Percentiles rank a stretch among this genome's conserved stretches.
phyloP scores from a whole-genome alignment of 1,140 invertebrate genomes.

The Drosophila melanogaster region Release_6_plus_ISO1_MT NT_033779.5:17955501-17956000 shows the following conservation, averaged over 20 bases:
- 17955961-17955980: conserved; percentile 34
- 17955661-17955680: background rate
- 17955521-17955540: conserved; percentile 23
- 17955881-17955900: background rate
- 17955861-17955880: background rate
- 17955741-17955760: too few relatives aligned
- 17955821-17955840: too few relatives aligned
- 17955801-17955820: too few relatives aligned
- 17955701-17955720: background rate
- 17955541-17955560: conserved; percentile 35
- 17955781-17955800: too few relatives aligned
- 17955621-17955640: conserved; percentile 6
- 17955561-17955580: conserved; percentile 47
- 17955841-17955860: background rate
- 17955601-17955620: conserved; percentile 6
- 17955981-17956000: conserved; percentile 20
- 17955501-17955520: conserved; percentile 54
- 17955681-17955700: background rate
- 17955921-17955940: background rate
- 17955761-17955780: too few relatives aligned
- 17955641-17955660: conserved; percentile 3
- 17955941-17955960: conserved; percentile 7
- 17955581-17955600: conserved; percentile 42
- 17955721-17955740: too few relatives aligned
- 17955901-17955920: background rate